Evolutionary conservation across 2,888 invertebrate genomes (phyloP).

Genomic region (Pegoplata infirma): DNA sequence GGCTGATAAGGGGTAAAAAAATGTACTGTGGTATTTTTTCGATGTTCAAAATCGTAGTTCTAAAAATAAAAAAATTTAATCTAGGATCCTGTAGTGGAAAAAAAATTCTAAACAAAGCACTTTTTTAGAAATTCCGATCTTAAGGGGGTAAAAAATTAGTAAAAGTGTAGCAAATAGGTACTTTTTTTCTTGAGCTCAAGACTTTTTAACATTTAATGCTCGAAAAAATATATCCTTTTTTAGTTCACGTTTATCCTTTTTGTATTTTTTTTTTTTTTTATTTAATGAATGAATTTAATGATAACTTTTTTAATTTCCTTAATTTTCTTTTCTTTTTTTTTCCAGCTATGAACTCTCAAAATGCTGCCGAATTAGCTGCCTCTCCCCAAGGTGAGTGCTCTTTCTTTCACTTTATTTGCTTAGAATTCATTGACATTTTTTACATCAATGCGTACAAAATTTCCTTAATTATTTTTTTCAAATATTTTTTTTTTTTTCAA

Average conservation of each 20-base stretch:
- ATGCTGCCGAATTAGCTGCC: slow-evolving; percentile 86
- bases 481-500: slow-evolving; percentile 36
- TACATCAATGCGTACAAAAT: slow-evolving; percentile 64
- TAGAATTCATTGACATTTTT: slow-evolving; percentile 63
- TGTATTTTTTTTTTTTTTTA: background rate
- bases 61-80: no score
- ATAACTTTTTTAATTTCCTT: no score
- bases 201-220: no score
- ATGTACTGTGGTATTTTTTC: no score
- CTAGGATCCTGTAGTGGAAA: no score
- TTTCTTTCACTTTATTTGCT: slow-evolving; percentile 45
- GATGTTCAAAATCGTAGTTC: no score
- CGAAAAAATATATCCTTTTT: background rate
- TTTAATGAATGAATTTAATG: background rate
- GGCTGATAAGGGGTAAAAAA: no score
- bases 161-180: no score
- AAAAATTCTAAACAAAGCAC: no score
- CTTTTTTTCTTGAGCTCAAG: no score
- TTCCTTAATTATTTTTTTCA: slow-evolving; percentile 51
- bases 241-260: background rate
- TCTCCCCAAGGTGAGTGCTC: slow-evolving; percentile 90
- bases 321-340: slow-evolving; percentile 4
- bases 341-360: slow-evolving; percentile 77
- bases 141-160: no score
- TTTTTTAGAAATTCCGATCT: no score